Evolutionary conservation across 2,888 invertebrate species (phyloP).

Genomic region (Nemurella pictetii): DNA sequence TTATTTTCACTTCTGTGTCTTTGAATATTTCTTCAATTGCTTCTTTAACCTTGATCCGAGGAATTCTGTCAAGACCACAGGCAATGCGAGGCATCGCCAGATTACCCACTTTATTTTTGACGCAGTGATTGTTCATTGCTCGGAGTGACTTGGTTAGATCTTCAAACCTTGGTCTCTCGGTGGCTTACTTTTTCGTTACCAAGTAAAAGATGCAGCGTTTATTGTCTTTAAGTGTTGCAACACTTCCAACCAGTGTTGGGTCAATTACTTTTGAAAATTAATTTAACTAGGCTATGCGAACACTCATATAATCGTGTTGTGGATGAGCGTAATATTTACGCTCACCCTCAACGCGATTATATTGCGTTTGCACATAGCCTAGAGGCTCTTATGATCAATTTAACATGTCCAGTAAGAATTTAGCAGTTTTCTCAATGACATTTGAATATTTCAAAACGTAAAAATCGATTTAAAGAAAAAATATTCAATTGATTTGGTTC

Average conservation of each 20-base stretch:
- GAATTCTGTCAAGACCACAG: slow-evolving; percentile 52
- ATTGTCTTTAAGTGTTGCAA: not conserved
- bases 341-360: no score
- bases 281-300: no score
- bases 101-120: slow-evolving; percentile 46
- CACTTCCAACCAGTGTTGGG: not conserved
- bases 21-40: slow-evolving; percentile 48
- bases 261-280: no score
- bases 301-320: no score
- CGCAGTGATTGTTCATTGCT: slow-evolving; percentile 49
- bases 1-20: slow-evolving; percentile 4
- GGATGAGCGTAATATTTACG: no score
- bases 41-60: slow-evolving; percentile 50
- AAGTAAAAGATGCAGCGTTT: slow-evolving; percentile 45
- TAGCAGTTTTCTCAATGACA: no score
- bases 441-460: no score
- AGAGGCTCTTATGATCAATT: no score
- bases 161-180: slow-evolving; percentile 50
- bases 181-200: slow-evolving; percentile 49
- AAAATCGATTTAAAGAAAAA: no score
- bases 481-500: no score
- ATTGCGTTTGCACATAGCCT: no score
- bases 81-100: slow-evolving; percentile 53
- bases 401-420: no score
- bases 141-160: slow-evolving; percentile 47